phyloP scores from a whole-genome alignment of 2,797 vertebrate species.

The Chromobotia macracanthus region DNA sequence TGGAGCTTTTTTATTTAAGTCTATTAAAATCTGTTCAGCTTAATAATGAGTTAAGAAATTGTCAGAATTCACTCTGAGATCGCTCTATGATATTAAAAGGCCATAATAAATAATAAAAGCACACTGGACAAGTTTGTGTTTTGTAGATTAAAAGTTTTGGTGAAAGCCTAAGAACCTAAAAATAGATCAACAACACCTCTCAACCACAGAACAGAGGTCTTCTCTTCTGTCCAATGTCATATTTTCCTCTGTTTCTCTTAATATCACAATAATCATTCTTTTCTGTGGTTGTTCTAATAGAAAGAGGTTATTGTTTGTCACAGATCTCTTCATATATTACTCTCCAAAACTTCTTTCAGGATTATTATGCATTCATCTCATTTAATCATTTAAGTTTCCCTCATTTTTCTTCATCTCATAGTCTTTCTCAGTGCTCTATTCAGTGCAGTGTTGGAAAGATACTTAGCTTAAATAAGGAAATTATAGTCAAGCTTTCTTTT shows the following conservation, averaged over 20 bases:
- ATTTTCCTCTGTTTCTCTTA: neutral
- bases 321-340: conserved; percentile 11
- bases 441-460: no score
- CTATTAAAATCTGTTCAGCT: neutral
- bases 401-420: no score
- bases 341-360: conserved; percentile 1
- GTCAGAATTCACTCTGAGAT: neutral
- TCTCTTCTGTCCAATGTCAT: conserved; percentile 7
- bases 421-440: no score
- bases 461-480: no score
- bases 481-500: no score
- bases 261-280: neutral
- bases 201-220: conserved; percentile 1
- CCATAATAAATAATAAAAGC: neutral
- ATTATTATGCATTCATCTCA: no score
- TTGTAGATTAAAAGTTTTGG: neutral
- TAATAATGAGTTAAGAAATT: neutral
- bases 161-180: neutral
- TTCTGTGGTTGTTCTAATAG: neutral
- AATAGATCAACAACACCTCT: neutral
- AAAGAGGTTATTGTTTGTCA: conserved; percentile 17
- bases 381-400: no score
- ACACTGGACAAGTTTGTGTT: conserved; percentile 2
- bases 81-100: neutral
- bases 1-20: neutral